phyloP scores from a whole-genome alignment of 2,113 vertebrate species.

The Ciconia maguari region DNA sequence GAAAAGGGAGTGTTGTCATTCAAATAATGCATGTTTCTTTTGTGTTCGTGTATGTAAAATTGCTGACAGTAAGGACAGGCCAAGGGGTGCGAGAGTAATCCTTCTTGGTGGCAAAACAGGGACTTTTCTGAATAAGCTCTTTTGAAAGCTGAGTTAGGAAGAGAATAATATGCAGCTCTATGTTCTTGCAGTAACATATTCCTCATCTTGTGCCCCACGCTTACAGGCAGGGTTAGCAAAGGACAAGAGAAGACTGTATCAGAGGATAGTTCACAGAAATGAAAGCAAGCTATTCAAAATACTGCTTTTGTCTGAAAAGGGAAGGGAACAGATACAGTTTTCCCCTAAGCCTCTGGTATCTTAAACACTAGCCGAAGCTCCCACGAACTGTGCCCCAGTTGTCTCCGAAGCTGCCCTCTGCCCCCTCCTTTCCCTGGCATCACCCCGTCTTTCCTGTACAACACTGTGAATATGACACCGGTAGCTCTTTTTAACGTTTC shows the following conservation, averaged over 20 bases:
- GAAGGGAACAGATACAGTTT: not conserved
- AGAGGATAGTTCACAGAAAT: not conserved
- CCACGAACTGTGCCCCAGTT: not conserved
- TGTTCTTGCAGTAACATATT: not conserved
- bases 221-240: not conserved
- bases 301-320: slow-evolving; percentile 46
- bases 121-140: not conserved
- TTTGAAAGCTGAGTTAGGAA: not conserved
- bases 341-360: not conserved
- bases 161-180: not conserved
- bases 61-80: not conserved
- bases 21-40: not conserved
- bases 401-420: not conserved
- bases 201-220: not conserved
- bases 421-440: not conserved
- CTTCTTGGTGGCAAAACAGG: not conserved
- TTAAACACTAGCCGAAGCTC: slow-evolving; percentile 12
- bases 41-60: not conserved
- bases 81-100: not conserved
- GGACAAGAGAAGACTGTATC: not conserved
- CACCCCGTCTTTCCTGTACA: not conserved
- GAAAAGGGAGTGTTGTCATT: not conserved
- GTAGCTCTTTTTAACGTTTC: not conserved
- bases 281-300: not conserved
- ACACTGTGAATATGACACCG: slow-evolving; percentile 59